Base-by-base conservation (phyloP, 2,888 invertebrate species). In the Euphydryas editha region DNA sequence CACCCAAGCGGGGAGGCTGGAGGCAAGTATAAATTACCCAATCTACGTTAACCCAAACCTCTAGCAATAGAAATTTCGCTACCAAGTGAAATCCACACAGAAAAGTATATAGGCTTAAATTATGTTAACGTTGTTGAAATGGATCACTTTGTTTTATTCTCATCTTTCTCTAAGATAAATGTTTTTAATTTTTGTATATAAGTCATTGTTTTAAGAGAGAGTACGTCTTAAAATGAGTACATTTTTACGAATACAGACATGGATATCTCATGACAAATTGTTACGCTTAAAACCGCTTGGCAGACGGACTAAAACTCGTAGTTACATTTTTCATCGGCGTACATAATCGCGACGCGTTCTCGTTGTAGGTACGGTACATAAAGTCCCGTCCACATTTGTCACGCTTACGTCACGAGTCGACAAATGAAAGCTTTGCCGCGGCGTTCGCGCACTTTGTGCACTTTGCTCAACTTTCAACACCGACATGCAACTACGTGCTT, bases 381-480 rank as follows among this genome's bases (percentile, higher is more conserved):
- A 85, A 88, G 87, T 82, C 81, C 80, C 84, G 89, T 88, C 87
- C 87, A 89, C 90, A 92, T 93, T 93, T 93, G 92, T 93, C 93
- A 92, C 87, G 82, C 85, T 85, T 84, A 81, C 87, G 91, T 92
- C 92, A 93, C 83, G 83, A 88, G 90, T 83, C 92, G 91, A 93
- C 93, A 93, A 92, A 93, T 93, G 92, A 93, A 91, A 92, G 91
- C 92, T 90, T 91, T 89, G 86, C 88, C 82, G 83, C 85, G 86
- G 82, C 83, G 85, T 86, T 87, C 84, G 86, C 88, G 85, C 86
- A 90, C 91, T 90, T 88, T 90, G 90, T 90, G 89, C 92, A 90
- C 90, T 89, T 88, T 87, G 83, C 88, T 86, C 86, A 90, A 90
- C 86, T 90, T 90, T 90, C 89, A 86, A 85, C 86, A 83, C 82